phyloP scores from a whole-genome alignment of 2,888 invertebrate genomes.

The Scaptomyza cyrtandrae region DNA sequence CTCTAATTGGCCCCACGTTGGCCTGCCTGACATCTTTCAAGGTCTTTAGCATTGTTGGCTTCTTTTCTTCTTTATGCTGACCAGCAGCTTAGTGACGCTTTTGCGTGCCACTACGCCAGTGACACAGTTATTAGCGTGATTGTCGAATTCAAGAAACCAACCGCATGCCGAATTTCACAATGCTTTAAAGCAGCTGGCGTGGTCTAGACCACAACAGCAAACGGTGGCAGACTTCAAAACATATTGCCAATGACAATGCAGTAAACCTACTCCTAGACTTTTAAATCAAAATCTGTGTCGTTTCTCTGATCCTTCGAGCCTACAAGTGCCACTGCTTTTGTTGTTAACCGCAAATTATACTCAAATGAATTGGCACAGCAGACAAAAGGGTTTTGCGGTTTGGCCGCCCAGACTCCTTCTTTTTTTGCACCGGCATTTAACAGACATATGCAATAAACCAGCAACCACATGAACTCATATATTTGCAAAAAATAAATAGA shows the following conservation, averaged over 20 bases:
- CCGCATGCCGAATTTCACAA: constrained; percentile 53
- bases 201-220: constrained; percentile 59
- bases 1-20: constrained; percentile 67
- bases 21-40: constrained; percentile 62
- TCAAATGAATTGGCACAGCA: constrained; percentile 71
- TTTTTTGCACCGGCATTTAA: constrained; percentile 21
- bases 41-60: constrained; percentile 59
- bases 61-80: constrained; percentile 38
- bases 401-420: constrained; percentile 21
- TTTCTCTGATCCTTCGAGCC: constrained; percentile 56
- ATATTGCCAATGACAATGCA: constrained; percentile 65
- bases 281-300: constrained; percentile 64
- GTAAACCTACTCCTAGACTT: constrained; percentile 52
- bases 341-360: constrained; percentile 70
- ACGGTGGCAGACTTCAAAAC: constrained; percentile 68
- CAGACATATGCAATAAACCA: constrained; percentile 29
- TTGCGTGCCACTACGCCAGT: constrained; percentile 66
- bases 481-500: constrained; percentile 7
- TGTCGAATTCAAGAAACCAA: constrained; percentile 63
- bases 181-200: constrained; percentile 57
- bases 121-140: constrained; percentile 79
- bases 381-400: constrained; percentile 65
- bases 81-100: constrained; percentile 68
- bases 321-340: constrained; percentile 60
- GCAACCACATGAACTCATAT: constrained; percentile 45